Percentiles rank a stretch among this genome's conserved stretches.
These are phyloP conservation scores for Drosophila persimilis DNA, from an alignment of 1,140 invertebrate genomes.

Conservation along the genomic window DNA sequence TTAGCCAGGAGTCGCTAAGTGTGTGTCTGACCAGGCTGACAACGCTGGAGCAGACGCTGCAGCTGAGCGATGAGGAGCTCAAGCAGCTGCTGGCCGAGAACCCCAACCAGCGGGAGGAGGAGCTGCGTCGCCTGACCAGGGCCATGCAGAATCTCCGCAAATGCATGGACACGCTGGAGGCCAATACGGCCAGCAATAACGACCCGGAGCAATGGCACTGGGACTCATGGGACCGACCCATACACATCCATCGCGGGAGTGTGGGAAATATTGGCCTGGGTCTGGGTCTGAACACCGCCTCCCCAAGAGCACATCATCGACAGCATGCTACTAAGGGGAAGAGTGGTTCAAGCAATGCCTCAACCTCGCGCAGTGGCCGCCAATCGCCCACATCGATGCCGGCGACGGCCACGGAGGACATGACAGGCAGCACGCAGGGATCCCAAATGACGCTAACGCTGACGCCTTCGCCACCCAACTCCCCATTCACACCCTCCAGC, in stretches of 20 bases:
- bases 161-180: conserved; percentile 69
- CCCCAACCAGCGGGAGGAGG: conserved; percentile 90
- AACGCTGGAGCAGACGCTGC: conserved; percentile 91
- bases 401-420: conserved; percentile 40
- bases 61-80: conserved; percentile 93
- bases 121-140: conserved; percentile 89
- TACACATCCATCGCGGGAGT: conserved; percentile 73
- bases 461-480: conserved; percentile 81
- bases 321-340: conserved; percentile 56
- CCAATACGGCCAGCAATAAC: conserved; percentile 60
- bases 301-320: conserved; percentile 68
- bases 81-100: conserved; percentile 88
- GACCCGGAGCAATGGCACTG: conserved; percentile 89
- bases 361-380: conserved; percentile 48
- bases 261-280: conserved; percentile 67
- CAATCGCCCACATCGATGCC: conserved; percentile 37
- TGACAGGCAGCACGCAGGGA: conserved; percentile 43
- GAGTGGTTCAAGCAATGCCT: conserved; percentile 8
- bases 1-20: conserved; percentile 83
- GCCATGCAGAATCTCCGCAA: conserved; percentile 92
- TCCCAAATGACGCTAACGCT: conserved; percentile 70
- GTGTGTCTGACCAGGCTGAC: conserved; percentile 85
- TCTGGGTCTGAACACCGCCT: conserved; percentile 47
- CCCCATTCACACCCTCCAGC: conserved; percentile 83
- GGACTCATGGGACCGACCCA: conserved; percentile 94